Evolutionary conservation across 2,888 invertebrate species (phyloP), one percentile per base, ranked within the genome.

Genomic region (Abrostola tripartita): DNA sequence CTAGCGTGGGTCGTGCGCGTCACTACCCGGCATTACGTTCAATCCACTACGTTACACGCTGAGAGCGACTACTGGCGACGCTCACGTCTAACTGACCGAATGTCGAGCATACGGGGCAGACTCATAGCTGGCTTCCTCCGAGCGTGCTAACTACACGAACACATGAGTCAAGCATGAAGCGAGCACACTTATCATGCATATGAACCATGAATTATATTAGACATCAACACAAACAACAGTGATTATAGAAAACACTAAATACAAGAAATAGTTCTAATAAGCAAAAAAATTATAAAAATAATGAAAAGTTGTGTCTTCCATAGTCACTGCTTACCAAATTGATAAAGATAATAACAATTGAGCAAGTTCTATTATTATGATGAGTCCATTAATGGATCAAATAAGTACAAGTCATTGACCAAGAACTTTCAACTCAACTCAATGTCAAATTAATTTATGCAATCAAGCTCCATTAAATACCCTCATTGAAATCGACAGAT

Each of bases 91-190:
- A 9, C 55, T 7, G 44, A 41, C 35, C 36, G 52, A 41, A 14
- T 50, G 56, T 42, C 55, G 41, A 52, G 51, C 37, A 49, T 51
- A 24, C 44, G 24, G 49, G 47, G 50, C 67, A 65, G 58, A 68
- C 71, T 40, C 71, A 59, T 50, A 54, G 72, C 76, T 61, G 84
- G 84, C 85, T 85, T 83, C 85, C 85, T 82, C 84, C 84, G 81
- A 61, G 78, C 82, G 79, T 47, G 59, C 69, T 62, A 68, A 60
- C 37, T 49, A 40, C 52, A 38, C 42, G 50, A 42, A 36, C 6
- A 9, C 47, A 40, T 24, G n/a, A n/a, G 6, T 9, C 56, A 38
- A 44, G 65, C 68, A 40, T 14, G 47, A 40, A 70, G 61, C 67
- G 37, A 52, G 52, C 59, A 5, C 12, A 53, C 37, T 37, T 52